Evolutionary conservation across 2,797 vertebrate genomes (phyloP).

Genomic region (Sebastes minor): DNA sequence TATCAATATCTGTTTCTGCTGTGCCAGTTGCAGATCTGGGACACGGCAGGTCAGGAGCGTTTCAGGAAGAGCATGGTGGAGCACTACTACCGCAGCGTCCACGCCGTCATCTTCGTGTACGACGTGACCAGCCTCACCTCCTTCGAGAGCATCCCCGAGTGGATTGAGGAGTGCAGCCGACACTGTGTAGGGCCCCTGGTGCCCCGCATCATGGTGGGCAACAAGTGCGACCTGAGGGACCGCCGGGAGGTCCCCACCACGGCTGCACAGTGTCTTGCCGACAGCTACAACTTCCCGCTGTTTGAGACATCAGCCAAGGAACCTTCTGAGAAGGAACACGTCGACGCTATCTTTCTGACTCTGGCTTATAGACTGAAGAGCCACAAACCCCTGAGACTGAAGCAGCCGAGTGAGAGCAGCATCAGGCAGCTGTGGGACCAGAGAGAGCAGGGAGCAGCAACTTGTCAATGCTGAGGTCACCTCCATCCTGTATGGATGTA

Average conservation of each 20-base stretch:
- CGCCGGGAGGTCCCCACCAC: conserved; percentile 77
- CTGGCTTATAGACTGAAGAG: conserved; percentile 83
- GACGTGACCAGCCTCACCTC: conserved; percentile 80
- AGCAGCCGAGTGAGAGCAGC: conserved; percentile 71
- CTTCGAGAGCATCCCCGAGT: conserved; percentile 81
- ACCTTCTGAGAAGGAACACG: conserved; percentile 79
- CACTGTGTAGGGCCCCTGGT: conserved; percentile 80
- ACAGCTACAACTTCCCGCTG: conserved; percentile 81
- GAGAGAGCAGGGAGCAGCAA: conserved; percentile 52
- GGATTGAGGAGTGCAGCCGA: conserved; percentile 81
- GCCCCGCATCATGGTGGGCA: conserved; percentile 83
- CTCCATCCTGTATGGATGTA: background rate
- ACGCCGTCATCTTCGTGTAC: conserved; percentile 84
- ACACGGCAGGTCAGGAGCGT: conserved; percentile 85
- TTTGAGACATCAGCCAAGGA: conserved; percentile 86
- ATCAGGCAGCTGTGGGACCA: conserved; percentile 58
- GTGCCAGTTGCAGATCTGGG: conserved; percentile 84
- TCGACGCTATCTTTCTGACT: conserved; percentile 84
- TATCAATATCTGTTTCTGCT: conserved; percentile 4
- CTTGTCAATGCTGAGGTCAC: conserved; percentile 71
- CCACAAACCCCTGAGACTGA: conserved; percentile 82
- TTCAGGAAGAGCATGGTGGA: conserved; percentile 87
- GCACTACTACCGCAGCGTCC: conserved; percentile 85
- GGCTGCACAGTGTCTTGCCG: conserved; percentile 77
- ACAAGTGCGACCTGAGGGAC: conserved; percentile 83